Evolutionary conservation across 2,797 vertebrate species (phyloP), one percentile per base, ranked within the genome.

Genomic region (Vespertilio murinus): DNA sequence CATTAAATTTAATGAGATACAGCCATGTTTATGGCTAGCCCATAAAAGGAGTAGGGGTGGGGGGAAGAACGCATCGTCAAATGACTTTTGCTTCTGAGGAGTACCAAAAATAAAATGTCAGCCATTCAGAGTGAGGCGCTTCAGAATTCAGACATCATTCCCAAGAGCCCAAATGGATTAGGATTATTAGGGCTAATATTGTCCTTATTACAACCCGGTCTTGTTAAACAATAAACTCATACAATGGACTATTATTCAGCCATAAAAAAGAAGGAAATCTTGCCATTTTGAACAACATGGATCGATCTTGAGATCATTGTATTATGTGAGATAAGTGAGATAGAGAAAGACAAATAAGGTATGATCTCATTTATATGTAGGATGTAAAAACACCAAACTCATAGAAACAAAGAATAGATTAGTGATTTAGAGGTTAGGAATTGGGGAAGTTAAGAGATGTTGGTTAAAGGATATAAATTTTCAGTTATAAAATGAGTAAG

Each of bases 1-100:
- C 98, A 97, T 98, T 98, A 98, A 98, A 98, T 98, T 98, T 98
- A 98, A 98, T 98, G 97, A 98, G 97, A 98, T 97, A 98, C 97
- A 97, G 96, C 96, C 96, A 54, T 96, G 97, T 98, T 98, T 98
- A 98, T 96, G 97, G 95, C 97, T 95, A 93, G 95, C 97, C 96
- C 97, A 98, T 98, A 98, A 98, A 98, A 98, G 69, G 94, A 97
- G 90, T 93, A 7, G 59, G 47, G 67, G 18, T 20, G 4, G 28
- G 38, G 38, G 78, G 65, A 20, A 14, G 67, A 61, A 86, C 59
- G 52, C 16, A 6, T 94, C 94, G 94, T 97, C 94, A 94, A 42
- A 90, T 73, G 96, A 97, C 96, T 97, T 97, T 96, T 97, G 95
- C 95, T 97, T 96, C 97, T 96, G 88, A 94, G 84, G 96, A 97